A percentile compares a stretch with the other conserved stretches of the same genome.
Evolutionary conservation across 2,888 invertebrate genomes (phyloP).

Genomic region (Shargacucullia verbasci): DNA sequence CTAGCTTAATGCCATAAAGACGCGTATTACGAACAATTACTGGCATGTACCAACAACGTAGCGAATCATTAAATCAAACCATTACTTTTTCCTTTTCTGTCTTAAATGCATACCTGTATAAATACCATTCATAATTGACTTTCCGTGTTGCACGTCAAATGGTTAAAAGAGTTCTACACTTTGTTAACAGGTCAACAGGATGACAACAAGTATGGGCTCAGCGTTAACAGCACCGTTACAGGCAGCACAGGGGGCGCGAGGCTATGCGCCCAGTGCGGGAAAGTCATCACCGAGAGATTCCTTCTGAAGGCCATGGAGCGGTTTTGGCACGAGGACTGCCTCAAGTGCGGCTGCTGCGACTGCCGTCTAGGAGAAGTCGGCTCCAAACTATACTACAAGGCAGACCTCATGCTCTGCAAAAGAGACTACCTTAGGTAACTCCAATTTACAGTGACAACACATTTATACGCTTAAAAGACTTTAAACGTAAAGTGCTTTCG

Average conservation of each 20-base stretch:
- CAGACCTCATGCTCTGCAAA: conserved; percentile 96
- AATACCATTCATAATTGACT: conserved; percentile 15
- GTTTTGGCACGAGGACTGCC: conserved; percentile 98
- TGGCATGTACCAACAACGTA: conserved; percentile 55
- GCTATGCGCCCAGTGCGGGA: conserved; percentile 95
- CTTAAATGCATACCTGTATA: conserved; percentile 30
- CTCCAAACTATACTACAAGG: conserved; percentile 96
- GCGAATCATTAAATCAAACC: conserved; percentile 49
- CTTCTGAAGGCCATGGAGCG: conserved; percentile 96
- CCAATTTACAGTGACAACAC: conserved; percentile 35
- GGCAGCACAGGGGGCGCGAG: conserved; percentile 81
- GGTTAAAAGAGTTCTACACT: conserved; percentile 5
- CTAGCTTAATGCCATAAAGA: conserved; percentile 77
- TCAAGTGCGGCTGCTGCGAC: conserved; percentile 97
- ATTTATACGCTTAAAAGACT: conserved; percentile 53
- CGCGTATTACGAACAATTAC: conserved; percentile 78
- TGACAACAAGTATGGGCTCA: conserved; percentile 81
- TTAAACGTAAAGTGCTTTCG: conserved; percentile 68
- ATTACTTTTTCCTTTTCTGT: conserved; percentile 43
- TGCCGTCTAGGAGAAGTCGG: conserved; percentile 98
- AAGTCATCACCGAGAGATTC: conserved; percentile 94
- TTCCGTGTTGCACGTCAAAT: conserved; percentile 20
- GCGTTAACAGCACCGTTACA: conserved; percentile 67
- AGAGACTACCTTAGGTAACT: conserved; percentile 96
- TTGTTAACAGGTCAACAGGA: conserved; percentile 81